phyloP scores from a whole-genome alignment of 53 echinoderm and acorn worm species.

The Echinometra lucunter region DNA sequence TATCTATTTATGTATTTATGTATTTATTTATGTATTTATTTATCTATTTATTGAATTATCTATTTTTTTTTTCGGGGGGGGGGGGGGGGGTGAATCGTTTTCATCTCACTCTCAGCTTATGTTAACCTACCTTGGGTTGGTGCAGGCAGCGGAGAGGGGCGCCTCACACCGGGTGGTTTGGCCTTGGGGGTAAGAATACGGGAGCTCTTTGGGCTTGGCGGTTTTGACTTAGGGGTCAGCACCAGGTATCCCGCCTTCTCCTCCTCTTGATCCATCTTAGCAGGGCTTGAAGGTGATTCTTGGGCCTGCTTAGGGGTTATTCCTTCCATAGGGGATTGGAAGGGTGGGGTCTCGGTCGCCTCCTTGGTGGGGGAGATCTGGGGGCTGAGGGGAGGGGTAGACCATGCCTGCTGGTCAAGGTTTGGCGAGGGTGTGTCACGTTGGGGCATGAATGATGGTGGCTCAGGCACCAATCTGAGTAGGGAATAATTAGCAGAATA shows the following conservation, averaged over 20 bases:
- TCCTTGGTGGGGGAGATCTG: slow-evolving; percentile 30
- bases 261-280: not conserved
- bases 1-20: no score
- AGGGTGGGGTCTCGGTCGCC: slow-evolving; percentile 44
- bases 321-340: slow-evolving; percentile 61
- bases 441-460: slow-evolving; percentile 18
- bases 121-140: not conserved
- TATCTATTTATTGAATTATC: no score
- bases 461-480: slow-evolving; percentile 51
- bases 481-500: not conserved
- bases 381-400: slow-evolving; percentile 66
- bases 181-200: slow-evolving; percentile 45
- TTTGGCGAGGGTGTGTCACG: slow-evolving; percentile 46
- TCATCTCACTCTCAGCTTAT: not conserved
- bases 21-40: no score
- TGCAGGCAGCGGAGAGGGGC: not conserved
- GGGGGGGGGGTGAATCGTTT: no score
- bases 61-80: no score
- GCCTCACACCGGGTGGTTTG: slow-evolving; percentile 12
- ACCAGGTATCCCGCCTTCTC: not conserved
- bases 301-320: slow-evolving; percentile 14
- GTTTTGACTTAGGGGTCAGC: slow-evolving; percentile 40
- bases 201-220: not conserved
- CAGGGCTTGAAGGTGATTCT: not conserved
- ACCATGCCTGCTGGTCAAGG: slow-evolving; percentile 27